Base-by-base conservation (phyloP, 2,797 vertebrate genomes). In the Atherinosoma microstoma region DNA sequence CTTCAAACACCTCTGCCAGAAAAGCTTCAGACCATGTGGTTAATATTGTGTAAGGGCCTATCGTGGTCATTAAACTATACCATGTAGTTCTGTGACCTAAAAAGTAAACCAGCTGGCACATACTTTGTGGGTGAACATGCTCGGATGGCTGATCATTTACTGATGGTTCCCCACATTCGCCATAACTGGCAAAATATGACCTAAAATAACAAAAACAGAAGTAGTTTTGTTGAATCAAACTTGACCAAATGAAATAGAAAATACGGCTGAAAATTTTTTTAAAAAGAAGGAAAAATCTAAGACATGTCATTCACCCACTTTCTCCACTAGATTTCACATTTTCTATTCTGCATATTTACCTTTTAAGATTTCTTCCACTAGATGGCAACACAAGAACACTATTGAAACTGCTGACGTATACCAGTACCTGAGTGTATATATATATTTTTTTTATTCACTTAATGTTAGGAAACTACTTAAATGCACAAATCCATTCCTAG, bases 301-400 rank as follows among this genome's bases (percentile, higher is more conserved):
- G 1, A 38, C 11, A 9, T 38, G 10, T 4, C 36, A 38, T 38
- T 38, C 12, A 38, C 38, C 11, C 3, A 40, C 38, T 40, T 40
- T 40, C 38, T 40, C 38, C 11, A 15, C 13, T 40, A 4, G 38
- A 40, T 40, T 40, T 40, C 11, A 40, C 38, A 40, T 40, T 18
- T 42, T 6, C 40, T 6, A 13, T 42, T 4, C 7, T 10, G 20
- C 22, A n/a, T 10, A 49, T n/a, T 49, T 22, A n/a, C 3, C 47
- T 40, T 61, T 0, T 40, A 18, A 47, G 0, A 22, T 35, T 10
- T 13, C 30, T 8, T 64, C 82, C 87, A 83, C 71, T 40, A 79
- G 87, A 63, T 83, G 82, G 78, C 1, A 22, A 27, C 59, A 34
- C 34, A 42, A 53, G 11, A 6, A 66, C 57, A 79, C 13, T 58